Percentiles rank a stretch among this genome's conserved stretches.
Evolutionary conservation across 2,888 invertebrate species (phyloP).

Genomic region (Diplazon laetatorius): DNA sequence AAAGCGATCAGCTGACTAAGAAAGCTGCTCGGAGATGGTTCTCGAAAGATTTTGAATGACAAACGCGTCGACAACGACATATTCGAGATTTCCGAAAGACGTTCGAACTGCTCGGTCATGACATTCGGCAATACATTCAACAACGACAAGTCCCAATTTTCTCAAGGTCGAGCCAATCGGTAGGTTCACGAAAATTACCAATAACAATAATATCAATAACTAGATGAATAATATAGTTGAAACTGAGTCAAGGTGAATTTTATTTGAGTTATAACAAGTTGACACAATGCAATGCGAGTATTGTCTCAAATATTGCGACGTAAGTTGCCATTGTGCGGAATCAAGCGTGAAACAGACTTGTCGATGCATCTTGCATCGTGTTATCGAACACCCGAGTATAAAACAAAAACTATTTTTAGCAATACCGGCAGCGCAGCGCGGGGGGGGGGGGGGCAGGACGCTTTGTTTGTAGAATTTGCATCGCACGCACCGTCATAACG

Average conservation of each 20-base stretch:
- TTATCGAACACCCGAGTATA: slow-evolving; percentile 37
- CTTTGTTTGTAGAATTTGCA: slow-evolving; percentile 46
- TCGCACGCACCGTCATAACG: slow-evolving; percentile 34
- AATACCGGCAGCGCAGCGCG: slow-evolving; percentile 14
- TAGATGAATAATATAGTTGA: neutral
- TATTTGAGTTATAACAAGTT: too few relatives aligned
- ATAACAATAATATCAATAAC: neutral
- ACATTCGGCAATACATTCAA: slow-evolving; percentile 79
- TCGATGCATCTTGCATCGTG: slow-evolving; percentile 22
- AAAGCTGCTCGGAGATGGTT: slow-evolving; percentile 71
- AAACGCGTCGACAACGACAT: slow-evolving; percentile 61
- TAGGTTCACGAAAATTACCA: slow-evolving; percentile 61
- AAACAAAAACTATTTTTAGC: slow-evolving; percentile 38
- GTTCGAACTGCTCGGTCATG: slow-evolving; percentile 75
- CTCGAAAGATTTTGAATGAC: slow-evolving; percentile 55
- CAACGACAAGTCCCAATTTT: slow-evolving; percentile 76
- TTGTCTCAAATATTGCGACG: slow-evolving; percentile 29
- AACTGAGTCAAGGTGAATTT: too few relatives aligned
- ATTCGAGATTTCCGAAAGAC: slow-evolving; percentile 57
- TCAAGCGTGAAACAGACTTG: slow-evolving; percentile 14
- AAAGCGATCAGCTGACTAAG: slow-evolving; percentile 77
- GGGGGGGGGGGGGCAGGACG: too few relatives aligned
- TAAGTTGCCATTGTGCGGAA: too few relatives aligned
- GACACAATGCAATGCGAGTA: too few relatives aligned
- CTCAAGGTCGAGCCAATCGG: slow-evolving; percentile 75